These are phyloP conservation scores for Scrobipalpa atriplicella DNA, from an alignment of 2,888 invertebrate genomes.

Conservation along the genomic window DNA sequence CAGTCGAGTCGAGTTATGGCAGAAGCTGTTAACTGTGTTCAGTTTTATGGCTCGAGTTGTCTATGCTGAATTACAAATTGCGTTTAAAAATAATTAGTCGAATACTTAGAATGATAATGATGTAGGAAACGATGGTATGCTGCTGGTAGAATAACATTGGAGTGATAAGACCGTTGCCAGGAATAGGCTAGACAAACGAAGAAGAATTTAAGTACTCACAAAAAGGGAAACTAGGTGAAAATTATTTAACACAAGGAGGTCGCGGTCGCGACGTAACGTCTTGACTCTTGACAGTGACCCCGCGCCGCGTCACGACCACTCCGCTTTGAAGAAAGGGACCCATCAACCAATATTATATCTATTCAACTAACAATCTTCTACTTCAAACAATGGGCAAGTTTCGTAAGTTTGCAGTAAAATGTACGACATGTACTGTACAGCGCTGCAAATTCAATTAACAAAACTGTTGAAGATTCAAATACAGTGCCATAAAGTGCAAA, in stretches of 20 bases:
- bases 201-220: not conserved
- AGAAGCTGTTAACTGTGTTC: not conserved
- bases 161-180: slow-evolving; percentile 19
- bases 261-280: not conserved
- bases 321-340: not conserved
- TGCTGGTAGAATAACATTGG: slow-evolving; percentile 20
- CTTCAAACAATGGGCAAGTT: not conserved
- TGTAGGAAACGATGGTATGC: not conserved
- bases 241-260: not conserved
- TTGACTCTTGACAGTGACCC: slow-evolving; percentile 20
- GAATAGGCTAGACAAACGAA: no score
- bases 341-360: not conserved
- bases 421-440: no score
- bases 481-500: no score
- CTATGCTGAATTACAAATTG: not conserved
- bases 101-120: not conserved
- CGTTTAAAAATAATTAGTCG: not conserved
- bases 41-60: not conserved
- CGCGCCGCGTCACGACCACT: slow-evolving; percentile 13
- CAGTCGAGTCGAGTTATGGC: not conserved
- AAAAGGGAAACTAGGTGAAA: slow-evolving; percentile 12
- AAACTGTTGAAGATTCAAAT: no score
- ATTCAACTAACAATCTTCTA: not conserved
- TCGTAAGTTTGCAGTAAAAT: no score
- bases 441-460: no score